phyloP scores from a whole-genome alignment of 2,113 vertebrate genomes.

The Melierax canorus region DNA sequence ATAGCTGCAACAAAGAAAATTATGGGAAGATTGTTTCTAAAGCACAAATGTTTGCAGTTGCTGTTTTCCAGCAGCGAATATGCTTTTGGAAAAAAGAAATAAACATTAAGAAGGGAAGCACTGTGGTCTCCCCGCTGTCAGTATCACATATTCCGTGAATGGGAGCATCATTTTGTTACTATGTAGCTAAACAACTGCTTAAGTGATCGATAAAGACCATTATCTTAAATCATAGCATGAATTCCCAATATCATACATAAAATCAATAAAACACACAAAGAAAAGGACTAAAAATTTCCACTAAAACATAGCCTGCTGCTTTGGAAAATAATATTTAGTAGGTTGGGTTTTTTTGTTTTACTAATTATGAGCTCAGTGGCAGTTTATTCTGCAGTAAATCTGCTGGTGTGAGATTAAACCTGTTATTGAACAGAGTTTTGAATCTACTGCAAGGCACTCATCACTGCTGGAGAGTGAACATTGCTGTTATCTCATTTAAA shows the following conservation, averaged over 20 bases:
- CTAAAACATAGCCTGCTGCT: conserved; percentile 90
- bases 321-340: conserved; percentile 89
- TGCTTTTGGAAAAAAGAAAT: conserved; percentile 59
- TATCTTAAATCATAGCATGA: conserved; percentile 93
- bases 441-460: conserved; percentile 85
- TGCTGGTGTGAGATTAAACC: conserved; percentile 87
- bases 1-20: conserved; percentile 78
- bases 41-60: conserved; percentile 71
- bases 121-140: conserved; percentile 78
- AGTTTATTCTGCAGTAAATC: conserved; percentile 87
- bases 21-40: conserved; percentile 74
- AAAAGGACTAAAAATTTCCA: conserved; percentile 87
- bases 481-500: conserved; percentile 89
- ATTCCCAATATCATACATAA: conserved; percentile 94
- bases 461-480: conserved; percentile 91
- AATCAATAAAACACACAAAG: conserved; percentile 91
- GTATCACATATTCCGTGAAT: conserved; percentile 84
- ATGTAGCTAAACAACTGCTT: conserved; percentile 94
- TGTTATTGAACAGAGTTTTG: conserved; percentile 89
- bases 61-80: conserved; percentile 73
- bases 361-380: conserved; percentile 87
- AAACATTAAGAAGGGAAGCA: conserved; percentile 70
- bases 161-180: conserved; percentile 87
- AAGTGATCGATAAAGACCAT: conserved; percentile 96
- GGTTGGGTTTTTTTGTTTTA: conserved; percentile 76